A percentile compares a stretch with the other conserved stretches of the same genome.
phyloP scores from a whole-genome alignment of 2,113 vertebrate species.

The Oenanthe melanoleuca region DNA sequence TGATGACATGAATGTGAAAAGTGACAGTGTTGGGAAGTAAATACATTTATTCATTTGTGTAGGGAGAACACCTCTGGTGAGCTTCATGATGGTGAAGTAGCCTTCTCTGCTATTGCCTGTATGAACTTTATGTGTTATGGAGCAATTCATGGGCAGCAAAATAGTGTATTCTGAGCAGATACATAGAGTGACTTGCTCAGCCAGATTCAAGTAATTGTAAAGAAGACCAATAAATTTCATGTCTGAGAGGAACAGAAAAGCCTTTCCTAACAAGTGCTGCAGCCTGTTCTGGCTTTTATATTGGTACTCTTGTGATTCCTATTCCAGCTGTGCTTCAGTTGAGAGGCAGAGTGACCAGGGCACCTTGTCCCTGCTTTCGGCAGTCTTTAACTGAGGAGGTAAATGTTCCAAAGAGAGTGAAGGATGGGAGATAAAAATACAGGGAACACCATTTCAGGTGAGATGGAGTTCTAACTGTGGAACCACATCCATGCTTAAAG shows the following conservation, averaged over 20 bases:
- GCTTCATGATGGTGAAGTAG: background rate
- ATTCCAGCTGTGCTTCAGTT: background rate
- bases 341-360: background rate
- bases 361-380: background rate
- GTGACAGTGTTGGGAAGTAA: background rate
- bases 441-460: background rate
- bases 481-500: background rate
- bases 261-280: background rate
- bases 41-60: background rate
- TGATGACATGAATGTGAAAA: conserved; percentile 18
- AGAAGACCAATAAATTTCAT: background rate
- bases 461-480: background rate
- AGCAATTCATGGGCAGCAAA: background rate
- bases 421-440: background rate
- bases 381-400: background rate
- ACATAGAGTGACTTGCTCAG: background rate
- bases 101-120: background rate
- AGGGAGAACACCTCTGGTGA: background rate
- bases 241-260: background rate
- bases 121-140: background rate
- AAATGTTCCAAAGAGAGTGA: background rate
- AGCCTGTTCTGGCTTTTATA: background rate
- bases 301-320: accelerated
- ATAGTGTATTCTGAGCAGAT: background rate
- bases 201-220: background rate